Evolutionary conservation across 2,797 vertebrate genomes (phyloP).

Genomic region (Oophaga sylvatica): DNA sequence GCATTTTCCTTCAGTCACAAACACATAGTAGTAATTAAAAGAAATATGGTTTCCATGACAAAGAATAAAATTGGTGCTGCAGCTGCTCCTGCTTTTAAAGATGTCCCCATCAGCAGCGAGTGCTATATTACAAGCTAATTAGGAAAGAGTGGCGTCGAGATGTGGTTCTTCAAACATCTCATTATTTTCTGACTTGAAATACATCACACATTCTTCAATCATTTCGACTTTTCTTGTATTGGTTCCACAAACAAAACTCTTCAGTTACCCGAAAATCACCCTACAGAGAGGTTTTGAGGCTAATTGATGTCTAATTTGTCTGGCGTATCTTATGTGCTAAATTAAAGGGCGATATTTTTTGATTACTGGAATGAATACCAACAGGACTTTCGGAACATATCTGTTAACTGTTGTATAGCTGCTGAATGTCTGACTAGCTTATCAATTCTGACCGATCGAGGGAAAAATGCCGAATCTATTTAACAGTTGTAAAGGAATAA

Average conservation of each 20-base stretch:
- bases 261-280: not conserved
- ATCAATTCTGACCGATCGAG: not conserved
- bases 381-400: not conserved
- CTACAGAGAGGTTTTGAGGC: not conserved
- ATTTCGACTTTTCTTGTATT: not conserved
- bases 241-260: not conserved
- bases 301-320: not conserved
- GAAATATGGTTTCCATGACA: conserved; percentile 12
- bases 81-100: not conserved
- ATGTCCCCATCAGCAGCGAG: conserved; percentile 8
- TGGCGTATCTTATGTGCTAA: not conserved
- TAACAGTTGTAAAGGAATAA: no score
- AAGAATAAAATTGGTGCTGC: not conserved
- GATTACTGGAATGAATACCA: not conserved
- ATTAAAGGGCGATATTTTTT: not conserved
- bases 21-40: not conserved
- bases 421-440: not conserved
- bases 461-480: no score
- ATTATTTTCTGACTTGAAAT: conserved; percentile 8
- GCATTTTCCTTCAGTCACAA: not conserved
- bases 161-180: not conserved
- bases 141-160: not conserved
- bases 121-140: conserved; percentile 12
- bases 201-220: not conserved
- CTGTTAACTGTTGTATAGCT: not conserved